phyloP scores from a whole-genome alignment of 2,888 invertebrate genomes.

The Cheilosia vernalis region DNA sequence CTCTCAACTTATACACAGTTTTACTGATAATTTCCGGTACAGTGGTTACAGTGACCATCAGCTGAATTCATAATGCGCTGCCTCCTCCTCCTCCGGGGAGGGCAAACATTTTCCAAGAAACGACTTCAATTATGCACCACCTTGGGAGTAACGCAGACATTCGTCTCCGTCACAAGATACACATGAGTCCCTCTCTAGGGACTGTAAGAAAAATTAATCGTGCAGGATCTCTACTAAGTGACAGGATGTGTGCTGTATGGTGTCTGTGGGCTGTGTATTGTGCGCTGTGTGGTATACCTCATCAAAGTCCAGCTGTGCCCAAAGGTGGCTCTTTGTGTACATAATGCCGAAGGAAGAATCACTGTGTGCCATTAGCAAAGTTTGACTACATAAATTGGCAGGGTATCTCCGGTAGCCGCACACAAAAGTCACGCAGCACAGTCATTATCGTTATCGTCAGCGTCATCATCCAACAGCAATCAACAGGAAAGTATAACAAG shows the following conservation, averaged over 20 bases:
- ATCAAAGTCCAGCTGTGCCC: conserved; percentile 39
- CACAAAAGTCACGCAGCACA: conserved; percentile 23
- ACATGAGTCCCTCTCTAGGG: background rate
- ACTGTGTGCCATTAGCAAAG: conserved; percentile 37
- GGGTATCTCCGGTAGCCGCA: conserved; percentile 53
- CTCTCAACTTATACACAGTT: conserved; percentile 3
- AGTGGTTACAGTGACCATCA: conserved; percentile 1
- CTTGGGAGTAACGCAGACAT: background rate
- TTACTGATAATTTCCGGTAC: conserved; percentile 26
- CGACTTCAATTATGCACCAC: conserved; percentile 25
- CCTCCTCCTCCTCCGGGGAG: too few relatives aligned
- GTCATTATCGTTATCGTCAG: conserved; percentile 37
- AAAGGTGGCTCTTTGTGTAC: conserved; percentile 15
- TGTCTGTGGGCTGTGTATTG: background rate
- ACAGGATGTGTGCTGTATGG: background rate
- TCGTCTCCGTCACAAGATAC: background rate
- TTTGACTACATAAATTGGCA: conserved; percentile 58
- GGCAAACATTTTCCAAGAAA: conserved; percentile 9
- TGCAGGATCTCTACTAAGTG: conserved; percentile 1
- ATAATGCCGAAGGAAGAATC: conserved; percentile 16
- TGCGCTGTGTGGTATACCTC: conserved; percentile 1
- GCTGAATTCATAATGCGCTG: conserved; percentile 39
- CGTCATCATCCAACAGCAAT: conserved; percentile 55
- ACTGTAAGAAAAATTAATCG: background rate
- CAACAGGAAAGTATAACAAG: conserved; percentile 54